These are phyloP conservation scores for Meghimatium bilineatum DNA, from an alignment of 2,888 invertebrate species.

Conservation along the genomic window DNA sequence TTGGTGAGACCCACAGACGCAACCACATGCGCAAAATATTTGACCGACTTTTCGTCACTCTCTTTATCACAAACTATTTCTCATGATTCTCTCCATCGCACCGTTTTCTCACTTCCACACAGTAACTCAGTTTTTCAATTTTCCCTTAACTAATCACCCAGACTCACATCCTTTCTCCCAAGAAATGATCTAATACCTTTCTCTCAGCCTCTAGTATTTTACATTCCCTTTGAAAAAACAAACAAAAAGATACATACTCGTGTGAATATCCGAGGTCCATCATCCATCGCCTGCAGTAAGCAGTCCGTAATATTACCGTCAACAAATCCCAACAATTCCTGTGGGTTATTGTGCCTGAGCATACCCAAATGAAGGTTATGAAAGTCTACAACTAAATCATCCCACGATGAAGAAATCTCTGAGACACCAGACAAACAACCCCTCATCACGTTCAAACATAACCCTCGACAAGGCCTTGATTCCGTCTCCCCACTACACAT, in stretches of 20 bases:
- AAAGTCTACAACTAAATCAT: slow-evolving; percentile 64
- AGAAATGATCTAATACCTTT: background rate
- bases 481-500: slow-evolving; percentile 54
- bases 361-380: slow-evolving; percentile 56
- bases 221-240: background rate
- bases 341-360: slow-evolving; percentile 59
- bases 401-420: slow-evolving; percentile 69
- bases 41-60: too few species aligned
- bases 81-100: background rate
- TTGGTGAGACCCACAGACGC: too few species aligned
- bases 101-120: background rate
- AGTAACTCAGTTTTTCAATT: background rate
- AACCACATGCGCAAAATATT: too few species aligned
- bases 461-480: slow-evolving; percentile 68
- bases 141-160: background rate
- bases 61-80: too few species aligned
- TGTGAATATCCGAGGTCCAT: slow-evolving; percentile 60
- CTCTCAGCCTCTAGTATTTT: background rate
- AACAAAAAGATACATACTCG: slow-evolving; percentile 52
- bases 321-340: slow-evolving; percentile 62
- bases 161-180: background rate
- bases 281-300: slow-evolving; percentile 69
- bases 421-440: slow-evolving; percentile 70
- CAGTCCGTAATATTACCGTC: slow-evolving; percentile 65
- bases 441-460: slow-evolving; percentile 73